Base-by-base conservation (phyloP, 2,113 vertebrate genomes). In the Chelonoidis abingdonii region DNA sequence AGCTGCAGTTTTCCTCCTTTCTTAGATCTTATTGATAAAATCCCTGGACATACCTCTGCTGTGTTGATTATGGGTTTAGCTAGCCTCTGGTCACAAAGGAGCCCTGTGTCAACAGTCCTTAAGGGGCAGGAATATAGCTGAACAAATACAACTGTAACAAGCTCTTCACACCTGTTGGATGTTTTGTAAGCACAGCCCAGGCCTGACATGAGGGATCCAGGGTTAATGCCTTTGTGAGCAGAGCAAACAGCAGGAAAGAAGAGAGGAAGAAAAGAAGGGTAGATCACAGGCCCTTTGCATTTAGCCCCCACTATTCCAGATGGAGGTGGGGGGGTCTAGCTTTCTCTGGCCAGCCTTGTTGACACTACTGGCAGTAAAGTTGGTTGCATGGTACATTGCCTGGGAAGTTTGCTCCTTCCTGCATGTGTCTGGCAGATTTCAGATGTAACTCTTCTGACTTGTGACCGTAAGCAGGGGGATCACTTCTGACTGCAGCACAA, bases 91-190 rank as follows among this genome's bases (percentile, higher is more conserved):
- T 80, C 93, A 93, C 49, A 93, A 92, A 80, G 80, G 44, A 47
- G 57, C 49, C 65, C 93, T 95, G 44, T 98, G 95, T 94, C 87
- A 94, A 4, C 87, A 84, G 86, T 84, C 65, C 72, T 1, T 0
- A 50, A 85, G 75, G 82, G 87, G 95, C 94, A 94, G 0, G 6
- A 94, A 83, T 84, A 80, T 87, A 6, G 0, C 86, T n/a, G 76
- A 94, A 93, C 92, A 97, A 96, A 97, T 93, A 96, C 19, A 9
- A 38, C 11, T 31, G 1, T 57, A 49, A 54, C 10, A 1, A 1
- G 89, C 85, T 90, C 90, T 89, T 97, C 85, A 86, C 97, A 98
- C 96, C 97, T 96, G 97, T 1, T 0, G 10, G 22, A 69, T 3
- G 0, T 56, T 62, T 47, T 1, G 7, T 50, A 85, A 96, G 41